Evolutionary conservation across 2,113 vertebrate species (phyloP).

Genomic region (Vombatus ursinus): DNA sequence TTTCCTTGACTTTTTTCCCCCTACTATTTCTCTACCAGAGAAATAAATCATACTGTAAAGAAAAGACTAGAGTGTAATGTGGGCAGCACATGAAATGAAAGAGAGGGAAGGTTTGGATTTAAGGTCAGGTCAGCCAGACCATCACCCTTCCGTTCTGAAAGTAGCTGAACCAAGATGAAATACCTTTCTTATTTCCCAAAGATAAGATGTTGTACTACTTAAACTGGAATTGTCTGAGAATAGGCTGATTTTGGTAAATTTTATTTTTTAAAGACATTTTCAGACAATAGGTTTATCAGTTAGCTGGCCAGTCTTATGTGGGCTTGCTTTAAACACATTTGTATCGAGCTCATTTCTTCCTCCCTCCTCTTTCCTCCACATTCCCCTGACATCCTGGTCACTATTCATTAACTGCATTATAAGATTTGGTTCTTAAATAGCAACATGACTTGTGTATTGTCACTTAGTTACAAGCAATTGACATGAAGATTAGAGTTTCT

Average conservation of each 20-base stretch:
- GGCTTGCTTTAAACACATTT: neutral
- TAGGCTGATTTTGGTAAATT: conserved; percentile 7
- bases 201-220: neutral
- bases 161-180: neutral
- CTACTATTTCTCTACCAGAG: neutral
- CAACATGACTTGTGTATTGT: neutral
- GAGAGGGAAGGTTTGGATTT: neutral
- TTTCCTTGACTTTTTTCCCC: conserved; percentile 44
- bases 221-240: neutral
- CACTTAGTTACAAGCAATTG: neutral
- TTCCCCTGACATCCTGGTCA: neutral
- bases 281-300: neutral
- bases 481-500: neutral
- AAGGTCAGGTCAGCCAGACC: conserved; percentile 16
- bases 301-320: neutral
- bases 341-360: neutral
- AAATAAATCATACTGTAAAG: neutral
- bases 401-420: neutral
- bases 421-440: neutral
- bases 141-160: neutral
- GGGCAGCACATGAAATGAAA: neutral
- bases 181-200: neutral
- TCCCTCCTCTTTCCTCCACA: neutral
- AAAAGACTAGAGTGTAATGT: neutral
- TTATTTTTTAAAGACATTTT: neutral